Conservation (phyloP, 2,888 invertebrate genomes). For the Podabrus alpinus region DNA sequence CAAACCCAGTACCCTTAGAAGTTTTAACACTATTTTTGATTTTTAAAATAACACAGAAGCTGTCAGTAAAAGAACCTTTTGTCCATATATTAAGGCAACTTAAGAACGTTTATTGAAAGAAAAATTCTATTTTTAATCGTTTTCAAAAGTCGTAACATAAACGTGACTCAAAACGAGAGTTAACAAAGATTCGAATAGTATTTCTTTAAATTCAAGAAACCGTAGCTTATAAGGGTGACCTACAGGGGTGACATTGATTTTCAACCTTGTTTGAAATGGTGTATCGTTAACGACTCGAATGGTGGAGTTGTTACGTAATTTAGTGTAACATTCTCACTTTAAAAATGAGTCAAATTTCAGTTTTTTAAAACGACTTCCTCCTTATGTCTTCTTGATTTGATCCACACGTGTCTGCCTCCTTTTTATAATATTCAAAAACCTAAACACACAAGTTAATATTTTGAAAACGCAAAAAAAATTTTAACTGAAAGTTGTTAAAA, state of each 20-base stretch:
- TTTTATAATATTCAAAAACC: background rate
- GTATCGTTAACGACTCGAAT: background rate
- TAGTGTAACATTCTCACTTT: background rate
- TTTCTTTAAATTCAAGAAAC: conserved; percentile 8
- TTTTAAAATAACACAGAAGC: conserved; percentile 5
- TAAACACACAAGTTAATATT: background rate
- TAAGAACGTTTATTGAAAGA: conserved; percentile 3
- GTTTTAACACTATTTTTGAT: conserved; percentile 18
- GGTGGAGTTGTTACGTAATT: background rate
- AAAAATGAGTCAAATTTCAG: background rate
- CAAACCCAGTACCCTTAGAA: conserved; percentile 24
- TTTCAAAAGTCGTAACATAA: conserved; percentile 10
- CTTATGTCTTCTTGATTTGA: background rate
- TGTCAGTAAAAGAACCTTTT: conserved; percentile 21
- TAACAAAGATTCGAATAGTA: conserved; percentile 2
- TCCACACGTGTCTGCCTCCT: background rate
- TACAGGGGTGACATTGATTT: conserved; percentile 30
- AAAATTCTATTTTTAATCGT: background rate
- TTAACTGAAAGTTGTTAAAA: background rate
- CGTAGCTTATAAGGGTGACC: conserved; percentile 29
- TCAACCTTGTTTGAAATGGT: conserved; percentile 25
- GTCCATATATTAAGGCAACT: conserved; percentile 10
- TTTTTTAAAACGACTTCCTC: background rate
- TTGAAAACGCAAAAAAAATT: background rate
- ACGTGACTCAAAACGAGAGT: background rate